Conservation (phyloP, 2,888 invertebrate species). For the Myathropa florea region DNA sequence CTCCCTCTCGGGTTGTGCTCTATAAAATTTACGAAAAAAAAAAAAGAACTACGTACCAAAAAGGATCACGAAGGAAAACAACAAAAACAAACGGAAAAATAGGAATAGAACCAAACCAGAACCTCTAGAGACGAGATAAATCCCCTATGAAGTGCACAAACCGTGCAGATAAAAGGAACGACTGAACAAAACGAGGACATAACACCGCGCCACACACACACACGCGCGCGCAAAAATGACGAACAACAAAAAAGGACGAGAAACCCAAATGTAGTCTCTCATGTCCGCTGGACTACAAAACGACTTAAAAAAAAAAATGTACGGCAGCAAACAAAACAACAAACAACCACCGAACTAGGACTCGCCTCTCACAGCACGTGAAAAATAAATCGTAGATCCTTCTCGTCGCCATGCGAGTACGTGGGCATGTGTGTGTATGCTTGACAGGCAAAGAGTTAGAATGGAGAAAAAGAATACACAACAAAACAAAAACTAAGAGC, state of each 20-base stretch:
- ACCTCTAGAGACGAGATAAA: slow-evolving; percentile 57
- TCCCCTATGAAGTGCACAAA: slow-evolving; percentile 52
- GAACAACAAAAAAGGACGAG: neutral
- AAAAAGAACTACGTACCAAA: neutral
- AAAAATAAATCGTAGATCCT: neutral
- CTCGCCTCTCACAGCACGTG: neutral
- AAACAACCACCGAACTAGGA: neutral
- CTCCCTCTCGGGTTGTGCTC: slow-evolving; percentile 13
- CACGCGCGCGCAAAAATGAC: neutral
- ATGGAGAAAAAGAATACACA: slow-evolving; percentile 27
- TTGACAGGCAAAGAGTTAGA: slow-evolving; percentile 18
- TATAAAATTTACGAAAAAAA: slow-evolving; percentile 18
- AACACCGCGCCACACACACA: neutral
- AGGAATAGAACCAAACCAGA: slow-evolving; percentile 5
- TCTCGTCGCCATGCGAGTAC: neutral
- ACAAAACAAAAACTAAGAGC: slow-evolving; percentile 34
- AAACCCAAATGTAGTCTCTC: slow-evolving; percentile 42
- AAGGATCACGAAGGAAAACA: neutral
- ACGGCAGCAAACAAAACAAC: slow-evolving; percentile 35
- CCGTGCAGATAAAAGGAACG: slow-evolving; percentile 49
- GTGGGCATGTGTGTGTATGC: neutral
- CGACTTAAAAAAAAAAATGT: slow-evolving; percentile 11
- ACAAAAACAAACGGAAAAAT: slow-evolving; percentile 8
- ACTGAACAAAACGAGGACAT: slow-evolving; percentile 9
- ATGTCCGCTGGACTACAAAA: slow-evolving; percentile 30